Evolutionary conservation across 2,113 vertebrate species (phyloP).

Genomic region (Ictidomys tridecemlineatus): DNA sequence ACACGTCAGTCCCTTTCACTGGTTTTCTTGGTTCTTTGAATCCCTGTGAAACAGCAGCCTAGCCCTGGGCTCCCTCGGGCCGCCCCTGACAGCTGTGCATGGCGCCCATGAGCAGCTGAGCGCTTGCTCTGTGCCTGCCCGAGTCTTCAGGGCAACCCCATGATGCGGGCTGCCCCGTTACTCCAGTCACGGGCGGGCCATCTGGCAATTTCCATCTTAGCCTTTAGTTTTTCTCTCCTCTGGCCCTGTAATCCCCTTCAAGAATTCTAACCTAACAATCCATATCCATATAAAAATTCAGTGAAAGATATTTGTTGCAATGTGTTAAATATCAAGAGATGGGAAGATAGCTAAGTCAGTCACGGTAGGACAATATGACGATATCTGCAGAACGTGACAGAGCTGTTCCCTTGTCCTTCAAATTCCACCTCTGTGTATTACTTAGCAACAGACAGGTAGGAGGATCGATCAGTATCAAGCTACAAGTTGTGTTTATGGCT

Average conservation of each 20-base stretch:
- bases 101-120: neutral
- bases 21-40: neutral
- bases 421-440: neutral
- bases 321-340: neutral
- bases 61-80: fast-evolving
- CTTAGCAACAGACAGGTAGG: constrained; percentile 45
- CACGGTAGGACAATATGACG: neutral
- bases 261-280: neutral
- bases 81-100: fast-evolving
- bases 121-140: fast-evolving
- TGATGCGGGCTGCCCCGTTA: fast-evolving
- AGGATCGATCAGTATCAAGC: neutral
- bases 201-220: neutral
- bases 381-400: neutral
- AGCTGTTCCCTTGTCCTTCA: neutral
- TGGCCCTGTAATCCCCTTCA: neutral
- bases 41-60: neutral
- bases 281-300: neutral
- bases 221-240: neutral
- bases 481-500: neutral
- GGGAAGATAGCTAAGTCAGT: neutral
- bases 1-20: neutral
- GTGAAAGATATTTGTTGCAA: neutral
- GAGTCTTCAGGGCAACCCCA: too few relatives aligned
- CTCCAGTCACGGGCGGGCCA: neutral